Conservation (phyloP, 2,797 vertebrate genomes). For the Geotria australis region DNA sequence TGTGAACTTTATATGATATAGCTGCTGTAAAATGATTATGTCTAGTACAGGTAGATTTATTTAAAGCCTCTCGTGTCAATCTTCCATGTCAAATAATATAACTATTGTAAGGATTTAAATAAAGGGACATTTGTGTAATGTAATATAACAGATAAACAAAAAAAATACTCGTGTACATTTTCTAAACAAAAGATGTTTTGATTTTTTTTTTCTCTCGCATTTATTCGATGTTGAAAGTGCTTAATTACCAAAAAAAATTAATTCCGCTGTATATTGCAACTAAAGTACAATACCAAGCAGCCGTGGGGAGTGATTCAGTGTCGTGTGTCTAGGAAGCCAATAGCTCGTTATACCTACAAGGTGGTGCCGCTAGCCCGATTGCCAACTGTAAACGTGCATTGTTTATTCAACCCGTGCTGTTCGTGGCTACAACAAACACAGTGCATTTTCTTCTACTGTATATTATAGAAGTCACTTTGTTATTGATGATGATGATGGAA, state of each 20-base stretch:
- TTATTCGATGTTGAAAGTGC: background rate
- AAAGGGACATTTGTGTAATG: background rate
- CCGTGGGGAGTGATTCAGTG: background rate
- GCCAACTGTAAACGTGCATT: too few species aligned
- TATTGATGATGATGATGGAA: too few species aligned
- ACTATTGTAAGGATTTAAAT: background rate
- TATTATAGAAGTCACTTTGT: too few species aligned
- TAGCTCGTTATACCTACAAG: too few species aligned
- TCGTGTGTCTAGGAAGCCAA: background rate
- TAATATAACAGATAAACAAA: background rate
- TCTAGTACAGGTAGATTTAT: background rate
- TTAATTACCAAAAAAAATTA: background rate
- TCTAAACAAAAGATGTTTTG: background rate
- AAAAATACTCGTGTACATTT: background rate
- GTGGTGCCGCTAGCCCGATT: too few species aligned
- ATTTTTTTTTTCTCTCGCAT: background rate
- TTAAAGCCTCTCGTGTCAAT: background rate
- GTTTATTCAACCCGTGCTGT: too few species aligned
- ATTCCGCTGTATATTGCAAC: background rate
- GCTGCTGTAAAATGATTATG: background rate
- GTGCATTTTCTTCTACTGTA: too few species aligned
- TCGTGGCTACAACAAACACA: too few species aligned
- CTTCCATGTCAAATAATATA: background rate
- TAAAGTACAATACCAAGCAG: too few species aligned
- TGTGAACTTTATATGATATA: background rate